phyloP scores from a whole-genome alignment of 2,113 vertebrate genomes.

The Atractosteus spatula region DNA sequence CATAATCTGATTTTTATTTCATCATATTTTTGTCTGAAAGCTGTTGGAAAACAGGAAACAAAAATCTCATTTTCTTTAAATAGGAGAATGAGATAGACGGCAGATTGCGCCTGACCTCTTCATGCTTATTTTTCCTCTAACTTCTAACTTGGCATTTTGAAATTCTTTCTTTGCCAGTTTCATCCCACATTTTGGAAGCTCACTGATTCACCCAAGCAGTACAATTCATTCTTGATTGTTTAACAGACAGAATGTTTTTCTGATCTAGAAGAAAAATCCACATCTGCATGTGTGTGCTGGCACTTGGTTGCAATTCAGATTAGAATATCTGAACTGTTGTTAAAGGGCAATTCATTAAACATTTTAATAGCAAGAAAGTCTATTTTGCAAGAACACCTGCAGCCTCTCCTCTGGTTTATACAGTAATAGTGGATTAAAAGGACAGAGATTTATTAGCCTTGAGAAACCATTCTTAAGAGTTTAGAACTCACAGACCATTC shows the following conservation, averaged over 20 bases:
- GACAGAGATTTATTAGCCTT: slow-evolving; percentile 23
- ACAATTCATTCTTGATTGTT: slow-evolving; percentile 1
- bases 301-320: background rate
- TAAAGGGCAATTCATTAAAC: background rate
- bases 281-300: slow-evolving; percentile 3
- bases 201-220: slow-evolving; percentile 9
- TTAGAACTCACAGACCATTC: slow-evolving; percentile 17
- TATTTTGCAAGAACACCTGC: slow-evolving; percentile 23
- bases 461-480: slow-evolving; percentile 17
- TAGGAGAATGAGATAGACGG: too few relatives aligned
- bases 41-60: too few relatives aligned
- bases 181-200: background rate
- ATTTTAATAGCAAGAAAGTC: slow-evolving; percentile 5
- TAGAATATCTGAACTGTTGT: background rate
- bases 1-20: too few relatives aligned
- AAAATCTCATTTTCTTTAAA: too few relatives aligned
- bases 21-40: too few relatives aligned
- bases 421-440: slow-evolving; percentile 22
- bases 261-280: background rate
- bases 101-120: too few relatives aligned
- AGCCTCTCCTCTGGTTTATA: slow-evolving; percentile 27
- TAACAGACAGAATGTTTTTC: background rate
- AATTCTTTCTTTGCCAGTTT: background rate
- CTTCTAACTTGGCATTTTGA: too few relatives aligned
- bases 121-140: too few relatives aligned